phyloP scores from a whole-genome alignment of 2,888 invertebrate genomes.

The Choristoneura rosaceana region DNA sequence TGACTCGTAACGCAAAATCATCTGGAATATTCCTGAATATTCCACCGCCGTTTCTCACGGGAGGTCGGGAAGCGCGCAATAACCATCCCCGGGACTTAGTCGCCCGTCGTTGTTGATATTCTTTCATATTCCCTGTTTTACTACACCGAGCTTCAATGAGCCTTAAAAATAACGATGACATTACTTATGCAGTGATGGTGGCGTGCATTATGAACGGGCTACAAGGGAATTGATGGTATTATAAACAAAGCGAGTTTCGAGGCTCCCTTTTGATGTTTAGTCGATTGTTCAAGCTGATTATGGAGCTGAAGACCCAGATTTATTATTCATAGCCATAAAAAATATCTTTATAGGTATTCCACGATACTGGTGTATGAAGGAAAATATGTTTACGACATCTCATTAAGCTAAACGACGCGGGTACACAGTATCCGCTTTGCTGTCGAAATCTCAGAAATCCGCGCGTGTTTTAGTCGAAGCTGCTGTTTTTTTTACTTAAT shows the following conservation, averaged over 20 bases:
- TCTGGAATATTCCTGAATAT: conserved; percentile 31
- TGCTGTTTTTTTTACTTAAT: neutral
- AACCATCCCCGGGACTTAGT: conserved; percentile 34
- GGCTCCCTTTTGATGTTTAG: neutral
- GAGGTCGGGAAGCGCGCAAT: conserved; percentile 31
- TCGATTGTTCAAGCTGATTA: conserved; percentile 11
- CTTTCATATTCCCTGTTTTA: conserved; percentile 25
- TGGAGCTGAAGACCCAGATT: neutral
- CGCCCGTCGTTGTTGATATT: conserved; percentile 37
- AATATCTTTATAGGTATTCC: conserved; percentile 8
- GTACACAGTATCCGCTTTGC: neutral
- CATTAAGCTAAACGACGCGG: conserved; percentile 9
- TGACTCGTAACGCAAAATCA: conserved; percentile 40
- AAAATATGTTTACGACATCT: conserved; percentile 10
- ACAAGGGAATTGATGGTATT: conserved; percentile 4
- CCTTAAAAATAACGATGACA: conserved; percentile 18
- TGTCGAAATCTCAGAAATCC: neutral
- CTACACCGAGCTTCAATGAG: conserved; percentile 7
- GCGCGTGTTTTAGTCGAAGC: neutral
- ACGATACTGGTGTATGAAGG: neutral
- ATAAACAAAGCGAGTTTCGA: neutral
- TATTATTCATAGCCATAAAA: conserved; percentile 12
- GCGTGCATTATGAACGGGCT: conserved; percentile 6
- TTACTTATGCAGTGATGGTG: conserved; percentile 13
- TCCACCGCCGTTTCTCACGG: conserved; percentile 27